Evolutionary conservation across 1,140 invertebrate genomes (phyloP), one percentile per base, ranked within the genome.

Genomic region (Sweltsa coloradensis): DNA sequence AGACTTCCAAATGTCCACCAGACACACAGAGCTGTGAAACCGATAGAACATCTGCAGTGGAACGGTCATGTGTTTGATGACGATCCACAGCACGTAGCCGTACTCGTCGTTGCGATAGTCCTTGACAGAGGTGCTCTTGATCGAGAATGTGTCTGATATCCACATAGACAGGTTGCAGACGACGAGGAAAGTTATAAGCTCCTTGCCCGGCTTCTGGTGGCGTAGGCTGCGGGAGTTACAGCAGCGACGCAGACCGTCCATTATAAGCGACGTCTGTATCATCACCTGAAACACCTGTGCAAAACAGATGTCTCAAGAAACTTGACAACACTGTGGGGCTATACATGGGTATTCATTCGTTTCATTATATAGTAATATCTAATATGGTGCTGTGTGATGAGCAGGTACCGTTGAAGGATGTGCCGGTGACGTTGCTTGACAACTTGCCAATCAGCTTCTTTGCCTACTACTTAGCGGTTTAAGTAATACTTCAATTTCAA

Each of bases 1-100:
- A 29, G 78, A 78, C 59, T 83, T 79, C 85, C 86, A 89, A 50
- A 89, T 85, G 59, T 89, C 84, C 6, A 81, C 83, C 26, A 89
- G 71, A 60, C 84, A 87, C 14, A 86, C 83, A 24, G 82, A 83
- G 0, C 83, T 83, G 64, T 89, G 87, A 66, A 88, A 90, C 43
- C 85, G 69, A 55, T 83, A 89, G 66, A 88, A 89, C 66, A 89
- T 80, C 40, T 81, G 81, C 0, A 89, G 65, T 1, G 85, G 85
- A 25, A 86, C 64, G 31, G 81, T 82, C 45, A 84, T 67, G 56
- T 87, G 83, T n/a, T 77, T 79, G 11, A 89, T 69, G 22, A 88
- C 76, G 31, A 79, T 79, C 84, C 85, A 88, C 5, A 79, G 56
- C 2, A 71, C 68, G 54, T 73, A 75, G 43, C 82, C 81, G 58